phyloP scores from a whole-genome alignment of 37 sponge, comb jelly and placozoan species.

The Haliclona indistincta region DNA sequence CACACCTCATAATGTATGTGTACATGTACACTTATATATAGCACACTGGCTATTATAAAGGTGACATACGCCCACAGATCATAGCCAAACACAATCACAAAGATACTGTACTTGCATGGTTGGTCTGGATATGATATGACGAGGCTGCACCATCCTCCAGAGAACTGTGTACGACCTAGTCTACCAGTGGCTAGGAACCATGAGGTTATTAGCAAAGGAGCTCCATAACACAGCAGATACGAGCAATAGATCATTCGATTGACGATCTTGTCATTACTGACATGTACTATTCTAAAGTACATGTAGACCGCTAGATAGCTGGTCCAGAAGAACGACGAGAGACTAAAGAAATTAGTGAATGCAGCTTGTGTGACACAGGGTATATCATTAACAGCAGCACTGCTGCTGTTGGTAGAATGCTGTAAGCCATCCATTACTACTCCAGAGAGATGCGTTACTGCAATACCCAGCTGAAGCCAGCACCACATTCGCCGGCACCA shows the following conservation, averaged over 20 bases:
- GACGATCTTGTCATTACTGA: not conserved
- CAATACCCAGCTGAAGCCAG: too few relatives aligned
- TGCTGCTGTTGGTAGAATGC: too few relatives aligned
- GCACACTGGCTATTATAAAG: conserved; percentile 23
- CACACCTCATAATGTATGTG: conserved; percentile 43
- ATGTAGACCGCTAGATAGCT: conserved; percentile 32
- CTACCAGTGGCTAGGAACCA: conserved; percentile 10
- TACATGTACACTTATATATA: conserved; percentile 22
- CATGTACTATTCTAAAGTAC: conserved; percentile 32
- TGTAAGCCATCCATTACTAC: too few relatives aligned
- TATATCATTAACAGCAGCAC: not conserved
- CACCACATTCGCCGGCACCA: too few relatives aligned
- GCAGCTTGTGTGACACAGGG: conserved; percentile 46
- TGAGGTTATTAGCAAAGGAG: conserved; percentile 7
- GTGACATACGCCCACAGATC: conserved; percentile 58
- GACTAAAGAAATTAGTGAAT: conserved; percentile 30
- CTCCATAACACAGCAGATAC: conserved; percentile 31
- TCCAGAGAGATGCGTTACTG: too few relatives aligned
- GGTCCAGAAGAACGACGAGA: conserved; percentile 44
- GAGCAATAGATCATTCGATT: not conserved
- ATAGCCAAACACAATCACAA: conserved; percentile 15
- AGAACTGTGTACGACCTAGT: conserved; percentile 6
- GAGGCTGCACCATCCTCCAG: conserved; percentile 35
- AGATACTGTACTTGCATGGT: not conserved
- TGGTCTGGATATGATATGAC: not conserved